phyloP scores from a whole-genome alignment of 2,888 invertebrate species.

The Plusia festucae region DNA sequence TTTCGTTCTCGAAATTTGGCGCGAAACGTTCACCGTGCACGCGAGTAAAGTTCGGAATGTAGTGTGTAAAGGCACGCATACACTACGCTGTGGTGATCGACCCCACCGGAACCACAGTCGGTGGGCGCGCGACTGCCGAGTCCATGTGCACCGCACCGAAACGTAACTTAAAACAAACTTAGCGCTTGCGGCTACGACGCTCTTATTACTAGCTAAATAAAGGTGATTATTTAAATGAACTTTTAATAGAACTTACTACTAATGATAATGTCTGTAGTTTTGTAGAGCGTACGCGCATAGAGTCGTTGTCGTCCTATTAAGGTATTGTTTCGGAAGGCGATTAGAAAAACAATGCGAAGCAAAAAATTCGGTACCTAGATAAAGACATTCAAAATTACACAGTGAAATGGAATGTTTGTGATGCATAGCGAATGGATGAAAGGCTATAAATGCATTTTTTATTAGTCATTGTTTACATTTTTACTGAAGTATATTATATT shows the following conservation, averaged over 20 bases:
- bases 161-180: constrained; percentile 75
- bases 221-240: constrained; percentile 50
- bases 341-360: constrained; percentile 74
- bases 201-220: constrained; percentile 39
- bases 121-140: constrained; percentile 85
- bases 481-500: constrained; percentile 25
- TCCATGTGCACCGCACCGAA: constrained; percentile 87
- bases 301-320: constrained; percentile 80
- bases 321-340: constrained; percentile 77
- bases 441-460: constrained; percentile 40
- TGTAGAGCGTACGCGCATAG: constrained; percentile 86
- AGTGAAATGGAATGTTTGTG: constrained; percentile 63
- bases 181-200: constrained; percentile 45
- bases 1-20: constrained; percentile 68
- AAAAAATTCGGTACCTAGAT: constrained; percentile 72
- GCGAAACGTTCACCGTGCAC: constrained; percentile 73
- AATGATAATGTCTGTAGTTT: constrained; percentile 81
- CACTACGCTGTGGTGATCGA: constrained; percentile 84
- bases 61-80: constrained; percentile 77
- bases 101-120: constrained; percentile 90
- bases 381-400: constrained; percentile 73
- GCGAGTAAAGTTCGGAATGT: constrained; percentile 74
- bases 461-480: constrained; percentile 50
- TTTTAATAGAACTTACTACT: constrained; percentile 57
- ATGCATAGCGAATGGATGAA: constrained; percentile 58